Conservation (phyloP, 1,140 invertebrate species). For the Laupala kohalensis region DNA sequence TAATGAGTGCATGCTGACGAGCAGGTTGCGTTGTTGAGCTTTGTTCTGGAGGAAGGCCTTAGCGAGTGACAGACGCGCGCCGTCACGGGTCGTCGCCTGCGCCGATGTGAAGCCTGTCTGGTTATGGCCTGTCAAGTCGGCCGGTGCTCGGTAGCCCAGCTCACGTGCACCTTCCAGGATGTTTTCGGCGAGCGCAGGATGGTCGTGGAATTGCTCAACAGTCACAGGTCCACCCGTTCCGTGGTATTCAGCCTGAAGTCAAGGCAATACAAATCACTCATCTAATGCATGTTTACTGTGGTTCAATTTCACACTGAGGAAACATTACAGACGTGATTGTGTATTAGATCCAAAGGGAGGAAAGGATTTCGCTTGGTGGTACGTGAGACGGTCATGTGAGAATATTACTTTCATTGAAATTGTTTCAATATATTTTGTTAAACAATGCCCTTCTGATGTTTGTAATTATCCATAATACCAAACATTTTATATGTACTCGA, state of each 20-base stretch:
- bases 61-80: conserved; percentile 34
- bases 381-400: no score
- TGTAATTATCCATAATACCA: no score
- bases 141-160: conserved; percentile 5
- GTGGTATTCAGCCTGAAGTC: conserved; percentile 10
- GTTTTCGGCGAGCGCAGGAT: conserved; percentile 1
- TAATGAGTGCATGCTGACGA: conserved; percentile 3
- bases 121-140: conserved; percentile 7
- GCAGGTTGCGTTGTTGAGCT: neutral
- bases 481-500: no score
- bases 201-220: conserved; percentile 6
- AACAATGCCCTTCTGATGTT: no score
- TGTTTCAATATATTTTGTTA: no score
- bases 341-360: no score
- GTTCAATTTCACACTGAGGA: no score
- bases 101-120: conserved; percentile 6
- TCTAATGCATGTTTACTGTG: no score
- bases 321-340: no score
- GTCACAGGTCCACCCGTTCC: conserved; percentile 14
- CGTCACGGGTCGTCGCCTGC: conserved; percentile 19
- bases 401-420: no score
- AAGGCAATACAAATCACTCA: neutral
- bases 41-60: conserved; percentile 32
- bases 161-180: conserved; percentile 9
- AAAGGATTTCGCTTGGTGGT: no score